phyloP scores from a whole-genome alignment of 2,797 vertebrate genomes.

The Notamacropus eugenii region DNA sequence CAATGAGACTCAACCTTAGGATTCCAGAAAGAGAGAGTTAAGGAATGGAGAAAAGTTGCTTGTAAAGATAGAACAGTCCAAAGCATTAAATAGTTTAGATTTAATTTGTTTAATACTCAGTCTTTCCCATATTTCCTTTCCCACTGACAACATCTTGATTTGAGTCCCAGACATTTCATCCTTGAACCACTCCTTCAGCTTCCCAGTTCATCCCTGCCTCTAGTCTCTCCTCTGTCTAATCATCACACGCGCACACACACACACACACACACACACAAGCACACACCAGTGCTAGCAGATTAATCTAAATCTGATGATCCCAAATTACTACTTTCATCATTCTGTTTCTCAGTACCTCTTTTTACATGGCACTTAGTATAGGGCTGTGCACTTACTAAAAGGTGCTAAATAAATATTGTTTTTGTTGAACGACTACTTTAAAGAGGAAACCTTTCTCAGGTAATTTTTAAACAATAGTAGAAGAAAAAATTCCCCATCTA shows the following conservation, averaged over 20 bases:
- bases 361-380: not conserved
- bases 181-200: not conserved
- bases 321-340: not conserved
- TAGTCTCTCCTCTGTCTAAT: not conserved
- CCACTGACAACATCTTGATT: not conserved
- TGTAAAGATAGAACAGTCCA: not conserved
- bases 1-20: not conserved
- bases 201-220: not conserved
- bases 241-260: not conserved
- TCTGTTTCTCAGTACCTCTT: not conserved
- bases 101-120: not conserved
- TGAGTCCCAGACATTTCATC: not conserved
- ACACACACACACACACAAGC: not conserved
- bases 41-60: not conserved
- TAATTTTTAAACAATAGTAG: not conserved
- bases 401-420: not conserved
- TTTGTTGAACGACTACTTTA: not conserved
- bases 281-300: not conserved
- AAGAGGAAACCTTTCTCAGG: slow-evolving; percentile 12
- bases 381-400: not conserved
- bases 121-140: not conserved
- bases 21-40: not conserved
- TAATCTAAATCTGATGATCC: not conserved
- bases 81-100: not conserved
- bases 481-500: not conserved